phyloP scores from a whole-genome alignment of 1,140 invertebrate genomes.

The Mamestra configurata region DNA sequence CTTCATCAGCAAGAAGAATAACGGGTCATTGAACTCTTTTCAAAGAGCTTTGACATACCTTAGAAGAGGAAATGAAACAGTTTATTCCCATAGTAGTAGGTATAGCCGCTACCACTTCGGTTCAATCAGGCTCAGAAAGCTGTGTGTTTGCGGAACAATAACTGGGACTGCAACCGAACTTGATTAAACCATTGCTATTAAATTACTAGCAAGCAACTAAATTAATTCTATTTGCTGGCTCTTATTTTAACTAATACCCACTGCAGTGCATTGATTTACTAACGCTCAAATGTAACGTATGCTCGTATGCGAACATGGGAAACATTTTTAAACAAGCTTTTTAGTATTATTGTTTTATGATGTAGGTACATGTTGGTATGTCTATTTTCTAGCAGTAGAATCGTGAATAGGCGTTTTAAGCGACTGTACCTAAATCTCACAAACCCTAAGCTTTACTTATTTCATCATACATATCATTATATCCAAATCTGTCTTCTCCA shows the following conservation, averaged over 20 bases:
- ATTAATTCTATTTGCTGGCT: too few species aligned
- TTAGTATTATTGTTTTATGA: too few species aligned
- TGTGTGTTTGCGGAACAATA: neutral
- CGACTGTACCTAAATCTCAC: neutral
- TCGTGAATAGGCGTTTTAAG: neutral
- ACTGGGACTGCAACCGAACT: neutral
- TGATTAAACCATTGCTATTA: neutral
- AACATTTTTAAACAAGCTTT: too few species aligned
- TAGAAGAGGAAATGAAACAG: neutral
- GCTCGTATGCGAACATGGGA: too few species aligned
- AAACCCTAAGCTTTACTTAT: neutral
- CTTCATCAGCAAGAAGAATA: neutral
- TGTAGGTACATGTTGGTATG: too few species aligned
- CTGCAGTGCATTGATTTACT: too few species aligned
- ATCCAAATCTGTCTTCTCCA: constrained; percentile 71
- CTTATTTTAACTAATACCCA: too few species aligned
- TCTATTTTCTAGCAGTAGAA: too few species aligned
- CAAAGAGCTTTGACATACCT: neutral
- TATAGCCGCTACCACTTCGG: neutral
- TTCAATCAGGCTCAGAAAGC: constrained; percentile 5
- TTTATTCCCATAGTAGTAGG: neutral
- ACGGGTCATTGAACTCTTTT: neutral
- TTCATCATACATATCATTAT: neutral
- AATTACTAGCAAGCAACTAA: too few species aligned
- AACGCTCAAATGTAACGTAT: too few species aligned